These are phyloP conservation scores for Cercopithecus hamlyni DNA, from an alignment of 2,797 vertebrate genomes.

Conservation along the genomic window DNA sequence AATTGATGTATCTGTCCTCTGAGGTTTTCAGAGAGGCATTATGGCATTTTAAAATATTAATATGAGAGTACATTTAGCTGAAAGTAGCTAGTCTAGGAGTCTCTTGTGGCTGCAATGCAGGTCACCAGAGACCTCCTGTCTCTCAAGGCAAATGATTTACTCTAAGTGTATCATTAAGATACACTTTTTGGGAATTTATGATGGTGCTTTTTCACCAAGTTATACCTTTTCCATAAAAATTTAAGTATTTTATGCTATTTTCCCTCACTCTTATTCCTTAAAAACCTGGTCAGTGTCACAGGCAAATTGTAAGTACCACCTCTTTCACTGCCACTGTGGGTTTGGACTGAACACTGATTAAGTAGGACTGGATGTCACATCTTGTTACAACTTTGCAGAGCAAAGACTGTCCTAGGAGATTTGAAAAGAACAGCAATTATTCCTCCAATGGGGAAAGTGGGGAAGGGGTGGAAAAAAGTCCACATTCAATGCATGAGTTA, in stretches of 20 bases:
- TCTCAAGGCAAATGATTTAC: conserved; percentile 94
- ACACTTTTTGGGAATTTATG: conserved; percentile 89
- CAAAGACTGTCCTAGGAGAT: conserved; percentile 87
- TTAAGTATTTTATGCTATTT: conserved; percentile 87
- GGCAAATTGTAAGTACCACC: conserved; percentile 82
- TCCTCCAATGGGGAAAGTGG: conserved; percentile 50
- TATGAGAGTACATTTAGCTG: conserved; percentile 99
- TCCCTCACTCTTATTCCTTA: conserved; percentile 79
- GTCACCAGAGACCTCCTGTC: conserved; percentile 95
- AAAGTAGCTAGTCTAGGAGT: conserved; percentile 94
- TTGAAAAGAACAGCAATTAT: conserved; percentile 82
- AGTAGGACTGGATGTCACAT: conserved; percentile 93
- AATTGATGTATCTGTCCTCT: conserved; percentile 98
- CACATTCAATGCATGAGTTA: neutral
- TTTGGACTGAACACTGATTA: conserved; percentile 90
- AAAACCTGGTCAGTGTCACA: conserved; percentile 85
- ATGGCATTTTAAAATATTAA: conserved; percentile 99
- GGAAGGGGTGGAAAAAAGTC: neutral
- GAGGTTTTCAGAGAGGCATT: conserved; percentile 96
- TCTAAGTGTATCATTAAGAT: conserved; percentile 97
- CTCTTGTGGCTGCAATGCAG: conserved; percentile 93
- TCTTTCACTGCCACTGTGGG: conserved; percentile 74
- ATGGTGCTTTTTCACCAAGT: conserved; percentile 87
- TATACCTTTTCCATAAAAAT: conserved; percentile 89
- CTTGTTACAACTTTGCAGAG: conserved; percentile 90